A percentile compares a stretch with the other conserved stretches of the same genome.
Evolutionary conservation across 1,140 invertebrate species (phyloP).

Genomic region (Drosophila virilis): DNA sequence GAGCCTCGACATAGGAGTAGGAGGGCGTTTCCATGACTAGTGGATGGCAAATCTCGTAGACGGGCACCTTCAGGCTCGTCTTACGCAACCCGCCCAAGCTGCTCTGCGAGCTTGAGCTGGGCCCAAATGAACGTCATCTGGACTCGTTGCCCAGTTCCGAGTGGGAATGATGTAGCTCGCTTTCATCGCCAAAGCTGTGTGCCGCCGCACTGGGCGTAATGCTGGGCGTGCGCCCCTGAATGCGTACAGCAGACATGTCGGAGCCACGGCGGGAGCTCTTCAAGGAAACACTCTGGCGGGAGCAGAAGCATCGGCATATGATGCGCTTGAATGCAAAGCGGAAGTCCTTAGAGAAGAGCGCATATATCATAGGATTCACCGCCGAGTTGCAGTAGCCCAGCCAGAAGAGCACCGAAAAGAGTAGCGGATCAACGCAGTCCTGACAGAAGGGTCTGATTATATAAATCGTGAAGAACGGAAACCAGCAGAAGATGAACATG

Average conservation of each 20-base stretch:
- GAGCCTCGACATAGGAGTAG: slow-evolving; percentile 69
- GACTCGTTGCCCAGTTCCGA: slow-evolving; percentile 84
- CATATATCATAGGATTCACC: slow-evolving; percentile 94
- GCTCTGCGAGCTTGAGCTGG: slow-evolving; percentile 82
- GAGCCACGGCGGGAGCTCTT: slow-evolving; percentile 86
- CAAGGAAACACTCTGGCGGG: slow-evolving; percentile 68
- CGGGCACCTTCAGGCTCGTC: slow-evolving; percentile 75
- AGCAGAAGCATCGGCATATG: slow-evolving; percentile 86
- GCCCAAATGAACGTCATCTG: slow-evolving; percentile 86
- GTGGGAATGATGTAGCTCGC: slow-evolving; percentile 85
- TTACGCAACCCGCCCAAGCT: slow-evolving; percentile 82
- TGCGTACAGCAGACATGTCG: slow-evolving; percentile 87
- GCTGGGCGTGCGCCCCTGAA: slow-evolving; percentile 85
- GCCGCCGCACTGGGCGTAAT: slow-evolving; percentile 84
- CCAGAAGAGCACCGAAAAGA: slow-evolving; percentile 95
- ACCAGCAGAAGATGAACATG: slow-evolving; percentile 95
- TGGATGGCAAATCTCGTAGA: slow-evolving; percentile 83
- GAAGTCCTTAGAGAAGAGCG: slow-evolving; percentile 94
- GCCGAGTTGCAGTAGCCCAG: slow-evolving; percentile 96
- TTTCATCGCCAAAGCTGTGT: slow-evolving; percentile 85
- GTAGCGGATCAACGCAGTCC: slow-evolving; percentile 88
- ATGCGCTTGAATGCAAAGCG: slow-evolving; percentile 92
- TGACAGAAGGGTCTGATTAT: slow-evolving; percentile 90
- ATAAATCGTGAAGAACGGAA: slow-evolving; percentile 95
- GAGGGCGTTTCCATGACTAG: slow-evolving; percentile 80